A percentile compares a stretch with the other conserved stretches of the same genome.
These are phyloP conservation scores for Cricetomys ansorgei DNA, from an alignment of 2,113 vertebrate genomes.

Conservation along the genomic window DNA sequence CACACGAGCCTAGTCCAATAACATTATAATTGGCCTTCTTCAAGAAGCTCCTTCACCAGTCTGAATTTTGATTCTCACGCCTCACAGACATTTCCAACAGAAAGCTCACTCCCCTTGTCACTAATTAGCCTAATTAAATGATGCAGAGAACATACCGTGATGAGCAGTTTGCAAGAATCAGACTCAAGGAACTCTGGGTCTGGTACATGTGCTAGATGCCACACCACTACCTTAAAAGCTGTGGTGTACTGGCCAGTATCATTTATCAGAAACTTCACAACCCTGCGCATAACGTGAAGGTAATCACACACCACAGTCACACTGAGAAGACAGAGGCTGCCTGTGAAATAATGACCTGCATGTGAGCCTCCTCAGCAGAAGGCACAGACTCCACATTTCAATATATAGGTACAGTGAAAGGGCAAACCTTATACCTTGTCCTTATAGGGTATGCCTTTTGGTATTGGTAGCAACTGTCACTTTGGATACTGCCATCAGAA, in stretches of 20 bases:
- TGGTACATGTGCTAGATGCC: not conserved
- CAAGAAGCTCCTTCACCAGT: conserved; percentile 1
- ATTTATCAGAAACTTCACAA: conserved; percentile 31
- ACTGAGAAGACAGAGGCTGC: not conserved
- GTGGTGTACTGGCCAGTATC: not conserved
- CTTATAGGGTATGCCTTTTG: conserved; percentile 4
- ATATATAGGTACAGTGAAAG: not conserved
- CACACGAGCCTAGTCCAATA: not conserved
- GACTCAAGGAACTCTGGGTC: conserved; percentile 74
- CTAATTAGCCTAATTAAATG: conserved; percentile 83
- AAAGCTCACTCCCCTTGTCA: conserved; percentile 81
- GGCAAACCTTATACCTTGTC: not conserved
- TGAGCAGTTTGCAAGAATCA: conserved; percentile 70
- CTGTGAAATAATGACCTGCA: conserved; percentile 23
- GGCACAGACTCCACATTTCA: not conserved
- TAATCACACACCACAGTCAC: not conserved
- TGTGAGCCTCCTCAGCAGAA: not conserved
- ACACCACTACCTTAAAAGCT: not conserved
- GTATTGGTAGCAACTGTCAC: not conserved
- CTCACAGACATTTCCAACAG: conserved; percentile 66
- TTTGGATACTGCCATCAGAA: not conserved
- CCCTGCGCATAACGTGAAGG: not conserved
- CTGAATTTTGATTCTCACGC: not conserved
- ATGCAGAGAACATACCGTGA: conserved; percentile 71
- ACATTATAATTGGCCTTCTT: not conserved